Evolutionary conservation across 2,113 vertebrate species (phyloP).

Genomic region (Eclectus roratus): DNA sequence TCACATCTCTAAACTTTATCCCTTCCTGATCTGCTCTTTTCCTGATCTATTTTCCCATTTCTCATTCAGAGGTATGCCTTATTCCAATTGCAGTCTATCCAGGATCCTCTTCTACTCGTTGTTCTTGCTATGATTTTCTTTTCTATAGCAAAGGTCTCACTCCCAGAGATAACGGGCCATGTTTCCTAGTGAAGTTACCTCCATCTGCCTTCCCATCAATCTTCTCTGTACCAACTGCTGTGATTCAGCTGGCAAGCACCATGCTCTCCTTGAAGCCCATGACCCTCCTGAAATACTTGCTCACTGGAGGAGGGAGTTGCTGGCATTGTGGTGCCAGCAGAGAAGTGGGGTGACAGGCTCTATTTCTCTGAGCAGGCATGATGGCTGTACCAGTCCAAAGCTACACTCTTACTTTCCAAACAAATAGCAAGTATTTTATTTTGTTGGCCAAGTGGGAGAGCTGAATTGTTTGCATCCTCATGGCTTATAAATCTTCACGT

Average conservation of each 20-base stretch:
- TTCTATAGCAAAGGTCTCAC: neutral
- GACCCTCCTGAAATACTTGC: neutral
- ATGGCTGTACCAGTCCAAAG: neutral
- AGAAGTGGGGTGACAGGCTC: neutral
- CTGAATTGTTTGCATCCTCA: neutral
- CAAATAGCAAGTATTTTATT: neutral
- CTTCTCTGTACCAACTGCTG: neutral
- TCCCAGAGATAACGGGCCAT: neutral
- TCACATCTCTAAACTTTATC: neutral
- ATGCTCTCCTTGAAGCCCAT: neutral
- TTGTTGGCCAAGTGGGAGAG: neutral
- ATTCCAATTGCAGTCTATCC: neutral
- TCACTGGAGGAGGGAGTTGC: neutral
- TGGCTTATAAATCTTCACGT: slow-evolving; percentile 10
- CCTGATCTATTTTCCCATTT: neutral
- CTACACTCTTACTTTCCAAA: neutral
- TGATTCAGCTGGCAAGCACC: neutral
- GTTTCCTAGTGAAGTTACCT: neutral
- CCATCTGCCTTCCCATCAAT: neutral
- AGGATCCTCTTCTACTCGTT: neutral
- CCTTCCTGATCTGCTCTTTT: neutral
- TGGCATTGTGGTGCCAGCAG: neutral
- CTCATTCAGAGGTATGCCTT: neutral
- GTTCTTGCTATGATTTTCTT: neutral
- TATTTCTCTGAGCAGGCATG: neutral